These are phyloP conservation scores for Synanceia verrucosa DNA, from an alignment of 2,797 vertebrate genomes.

Conservation along the genomic window DNA sequence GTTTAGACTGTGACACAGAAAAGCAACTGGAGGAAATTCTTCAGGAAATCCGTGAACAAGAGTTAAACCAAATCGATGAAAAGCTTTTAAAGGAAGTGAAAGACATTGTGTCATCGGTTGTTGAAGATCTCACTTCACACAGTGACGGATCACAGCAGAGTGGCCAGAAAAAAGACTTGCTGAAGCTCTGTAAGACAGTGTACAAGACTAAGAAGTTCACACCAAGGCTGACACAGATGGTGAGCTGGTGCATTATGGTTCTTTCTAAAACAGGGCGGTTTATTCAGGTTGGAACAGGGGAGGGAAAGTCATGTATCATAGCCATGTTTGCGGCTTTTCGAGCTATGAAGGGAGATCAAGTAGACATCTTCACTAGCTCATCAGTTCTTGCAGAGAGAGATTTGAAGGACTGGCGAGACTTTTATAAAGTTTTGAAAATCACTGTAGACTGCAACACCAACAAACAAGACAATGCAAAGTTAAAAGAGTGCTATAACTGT, in stretches of 20 bases:
- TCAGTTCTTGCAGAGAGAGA: constrained; percentile 69
- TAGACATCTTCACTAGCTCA: constrained; percentile 72
- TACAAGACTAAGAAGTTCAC: not conserved
- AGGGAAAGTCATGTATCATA: constrained; percentile 77
- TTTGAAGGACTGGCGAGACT: accelerated
- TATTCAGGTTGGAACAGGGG: constrained; percentile 72
- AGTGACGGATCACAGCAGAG: not conserved
- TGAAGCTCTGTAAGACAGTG: not conserved
- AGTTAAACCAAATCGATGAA: constrained; percentile 42
- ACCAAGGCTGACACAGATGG: constrained; percentile 72
- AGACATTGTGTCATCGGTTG: constrained; percentile 41
- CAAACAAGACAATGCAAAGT: accelerated
- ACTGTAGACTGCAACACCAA: constrained; percentile 45
- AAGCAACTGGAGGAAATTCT: constrained; percentile 63
- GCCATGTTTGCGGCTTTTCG: constrained; percentile 76
- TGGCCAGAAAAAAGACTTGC: constrained; percentile 5
- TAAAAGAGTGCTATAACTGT: constrained; percentile 42
- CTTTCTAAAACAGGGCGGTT: constrained; percentile 59
- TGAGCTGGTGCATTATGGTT: constrained; percentile 73
- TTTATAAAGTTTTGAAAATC: not conserved
- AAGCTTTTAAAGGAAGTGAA: constrained; percentile 6
- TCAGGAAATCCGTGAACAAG: constrained; percentile 50
- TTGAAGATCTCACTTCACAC: accelerated
- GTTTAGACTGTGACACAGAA: not conserved
- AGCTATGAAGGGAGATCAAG: constrained; percentile 34